Evolutionary conservation across 2,797 vertebrate species (phyloP).

Genomic region (Triplophysa yarkandensis): DNA sequence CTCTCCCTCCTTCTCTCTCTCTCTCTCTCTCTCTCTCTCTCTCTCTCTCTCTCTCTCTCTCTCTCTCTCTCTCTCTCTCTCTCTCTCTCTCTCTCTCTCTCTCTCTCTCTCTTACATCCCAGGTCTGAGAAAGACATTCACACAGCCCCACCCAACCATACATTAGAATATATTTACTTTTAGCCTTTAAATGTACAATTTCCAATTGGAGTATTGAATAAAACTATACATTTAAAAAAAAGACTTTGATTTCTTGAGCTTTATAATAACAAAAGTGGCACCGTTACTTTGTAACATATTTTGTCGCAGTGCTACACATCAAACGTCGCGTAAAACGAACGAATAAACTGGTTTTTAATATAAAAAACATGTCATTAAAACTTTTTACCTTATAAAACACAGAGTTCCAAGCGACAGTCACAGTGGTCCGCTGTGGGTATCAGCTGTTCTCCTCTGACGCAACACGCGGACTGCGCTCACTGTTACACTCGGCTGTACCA

Average conservation of each 20-base stretch:
- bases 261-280: neutral
- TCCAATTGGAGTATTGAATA: too few relatives aligned
- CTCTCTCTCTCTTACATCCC: slow-evolving; percentile 44
- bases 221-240: too few relatives aligned
- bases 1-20: too few relatives aligned
- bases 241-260: neutral
- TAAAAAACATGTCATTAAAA: neutral
- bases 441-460: slow-evolving; percentile 48
- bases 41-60: slow-evolving; percentile 13
- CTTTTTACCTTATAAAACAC: slow-evolving; percentile 28
- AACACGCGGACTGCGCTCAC: slow-evolving; percentile 9
- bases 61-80: too few relatives aligned
- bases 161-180: too few relatives aligned
- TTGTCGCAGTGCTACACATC: neutral
- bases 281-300: neutral
- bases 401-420: neutral
- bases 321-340: neutral
- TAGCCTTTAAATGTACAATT: too few relatives aligned
- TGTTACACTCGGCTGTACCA: slow-evolving; percentile 13
- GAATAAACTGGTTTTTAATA: neutral
- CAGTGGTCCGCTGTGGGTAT: slow-evolving; percentile 2
- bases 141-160: slow-evolving; percentile 50
- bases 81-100: too few relatives aligned
- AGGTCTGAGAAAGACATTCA: slow-evolving; percentile 50
- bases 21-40: neutral